Evolutionary conservation across 1,140 invertebrate species (phyloP), one percentile per base, ranked within the genome.

Genomic region (Trachymyrmex septentrionalis): DNA sequence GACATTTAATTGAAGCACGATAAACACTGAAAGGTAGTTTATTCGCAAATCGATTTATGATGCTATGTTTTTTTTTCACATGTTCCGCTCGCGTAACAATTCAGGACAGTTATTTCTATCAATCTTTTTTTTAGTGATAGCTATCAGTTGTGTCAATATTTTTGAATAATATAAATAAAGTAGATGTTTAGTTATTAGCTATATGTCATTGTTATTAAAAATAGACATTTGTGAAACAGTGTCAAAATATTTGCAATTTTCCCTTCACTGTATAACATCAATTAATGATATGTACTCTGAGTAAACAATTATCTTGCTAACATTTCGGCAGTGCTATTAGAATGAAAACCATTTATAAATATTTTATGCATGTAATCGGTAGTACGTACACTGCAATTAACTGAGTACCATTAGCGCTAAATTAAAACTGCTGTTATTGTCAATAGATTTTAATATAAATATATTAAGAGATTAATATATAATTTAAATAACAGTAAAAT

Each of bases 291-390:
- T 7, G 19, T 16, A 75, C 7, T 53, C 55, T 19, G 7, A 16
- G 4, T 61, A 61, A 61, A 84, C 59, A 75, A 84, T 84, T 84
- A 75, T 63, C 1, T 73, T 24, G 38, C 10, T 75, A 63, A 24
- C 4, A 14, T 75, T 75, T 82, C 53, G 55, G 10, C 0, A 72
- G 27, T 73, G 9, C 4, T 73, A 16, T 61, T 12, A 59, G 3
- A 57, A 71, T 44, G 80, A 61, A 61, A 72, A 34, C 1, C 16
- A 82, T 84, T 84, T 63, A 50, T 73, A 44, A 73, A 59, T 50
- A 9, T 61, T 75, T 75, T 63, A 63, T 19, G 44, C 24, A 7
- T 73, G 5, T 24, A 59, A 34, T 73, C 12, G 24, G 6, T 48
- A 50, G 4, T n/a, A 5, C 34, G 24, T 44, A 12, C 24, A 30